Conservation (phyloP, 2,113 vertebrate species). For the Entosphenus tridentatus region DNA sequence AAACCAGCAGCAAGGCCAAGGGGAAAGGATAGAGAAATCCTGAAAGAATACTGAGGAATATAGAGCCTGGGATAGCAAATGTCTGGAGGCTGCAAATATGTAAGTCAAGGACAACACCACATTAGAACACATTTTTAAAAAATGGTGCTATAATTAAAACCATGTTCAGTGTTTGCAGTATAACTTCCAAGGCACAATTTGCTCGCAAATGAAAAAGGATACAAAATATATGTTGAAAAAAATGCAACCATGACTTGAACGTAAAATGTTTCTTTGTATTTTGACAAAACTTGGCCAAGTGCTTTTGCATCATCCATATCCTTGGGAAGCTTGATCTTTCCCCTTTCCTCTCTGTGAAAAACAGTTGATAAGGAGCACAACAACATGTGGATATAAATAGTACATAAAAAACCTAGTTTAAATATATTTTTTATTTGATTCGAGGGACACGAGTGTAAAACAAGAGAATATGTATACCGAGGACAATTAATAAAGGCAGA, state of each 20-base stretch:
- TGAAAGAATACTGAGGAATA: conserved; percentile 92
- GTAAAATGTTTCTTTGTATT: conserved; percentile 94
- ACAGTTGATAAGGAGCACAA: conserved; percentile 6
- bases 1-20: conserved; percentile 77
- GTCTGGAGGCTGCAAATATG: conserved; percentile 54
- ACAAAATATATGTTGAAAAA: conserved; percentile 92
- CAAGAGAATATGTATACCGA: not conserved
- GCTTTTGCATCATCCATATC: conserved; percentile 98
- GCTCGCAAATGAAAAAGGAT: conserved; percentile 37
- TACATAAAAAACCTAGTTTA: not conserved
- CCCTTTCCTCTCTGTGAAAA: conserved; percentile 51
- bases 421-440: not conserved
- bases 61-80: conserved; percentile 89
- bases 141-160: not conserved
- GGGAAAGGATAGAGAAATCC: conserved; percentile 97
- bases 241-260: conserved; percentile 87
- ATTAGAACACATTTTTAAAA: conserved; percentile 9
- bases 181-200: not conserved
- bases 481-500: not conserved
- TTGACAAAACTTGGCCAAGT: conserved; percentile 81
- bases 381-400: not conserved
- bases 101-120: conserved; percentile 29
- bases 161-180: not conserved
- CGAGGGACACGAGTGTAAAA: not conserved
- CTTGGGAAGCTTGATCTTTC: conserved; percentile 73